Evolutionary conservation across 2,888 invertebrate species (phyloP).

Genomic region (Pseudococcus longispinus): DNA sequence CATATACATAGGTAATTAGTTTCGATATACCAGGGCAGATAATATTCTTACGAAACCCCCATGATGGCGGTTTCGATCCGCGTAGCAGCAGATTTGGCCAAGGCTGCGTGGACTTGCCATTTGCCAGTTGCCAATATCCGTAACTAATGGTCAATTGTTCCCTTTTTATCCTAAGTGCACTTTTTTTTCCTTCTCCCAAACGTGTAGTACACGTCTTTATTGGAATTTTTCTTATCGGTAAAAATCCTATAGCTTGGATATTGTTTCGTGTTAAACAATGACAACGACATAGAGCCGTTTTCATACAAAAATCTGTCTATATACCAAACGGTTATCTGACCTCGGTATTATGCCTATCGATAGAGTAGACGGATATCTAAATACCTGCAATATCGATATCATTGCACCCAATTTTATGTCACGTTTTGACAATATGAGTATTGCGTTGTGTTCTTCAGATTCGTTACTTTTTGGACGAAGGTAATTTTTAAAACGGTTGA

Average conservation of each 20-base stretch:
- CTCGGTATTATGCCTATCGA: background rate
- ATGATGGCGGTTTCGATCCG: slow-evolving; percentile 6
- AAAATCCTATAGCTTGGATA: background rate
- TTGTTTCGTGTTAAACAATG: background rate
- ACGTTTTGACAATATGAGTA: background rate
- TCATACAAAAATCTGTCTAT: background rate
- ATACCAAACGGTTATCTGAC: background rate
- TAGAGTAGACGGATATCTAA: background rate
- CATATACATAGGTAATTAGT: slow-evolving; percentile 16
- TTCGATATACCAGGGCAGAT: background rate
- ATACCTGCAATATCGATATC: background rate
- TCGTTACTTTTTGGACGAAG: too few species aligned
- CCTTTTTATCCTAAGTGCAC: background rate
- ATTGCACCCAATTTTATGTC: slow-evolving; percentile 2
- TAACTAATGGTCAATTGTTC: slow-evolving; percentile 16
- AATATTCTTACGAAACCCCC: slow-evolving; percentile 28
- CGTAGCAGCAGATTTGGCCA: slow-evolving; percentile 9
- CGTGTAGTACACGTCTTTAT: background rate
- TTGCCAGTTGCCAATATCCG: background rate
- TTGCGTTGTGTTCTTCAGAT: background rate
- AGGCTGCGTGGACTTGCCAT: background rate
- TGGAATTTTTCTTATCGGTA: background rate
- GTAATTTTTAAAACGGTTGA: background rate
- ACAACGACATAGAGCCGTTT: background rate
- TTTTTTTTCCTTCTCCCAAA: background rate